These are phyloP conservation scores for Aulostomus chinensis DNA, from an alignment of 2,797 vertebrate species.

Conservation along the genomic window DNA sequence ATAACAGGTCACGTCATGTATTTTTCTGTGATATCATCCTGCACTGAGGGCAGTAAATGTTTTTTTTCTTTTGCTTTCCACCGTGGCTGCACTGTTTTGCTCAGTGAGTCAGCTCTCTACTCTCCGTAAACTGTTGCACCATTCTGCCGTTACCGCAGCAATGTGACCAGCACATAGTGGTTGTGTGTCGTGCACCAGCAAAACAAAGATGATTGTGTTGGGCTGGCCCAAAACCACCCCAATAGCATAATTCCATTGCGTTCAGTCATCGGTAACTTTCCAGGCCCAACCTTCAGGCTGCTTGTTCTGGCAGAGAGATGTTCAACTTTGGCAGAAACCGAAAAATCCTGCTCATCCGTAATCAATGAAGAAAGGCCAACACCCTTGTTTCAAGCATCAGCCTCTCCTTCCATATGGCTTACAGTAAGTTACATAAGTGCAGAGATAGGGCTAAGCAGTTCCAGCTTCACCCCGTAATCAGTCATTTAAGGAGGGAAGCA, in stretches of 20 bases:
- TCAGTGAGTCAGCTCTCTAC: constrained; percentile 32
- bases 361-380: constrained; percentile 47
- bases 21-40: too few relatives aligned
- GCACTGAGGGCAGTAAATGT: constrained; percentile 49
- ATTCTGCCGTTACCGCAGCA: constrained; percentile 20
- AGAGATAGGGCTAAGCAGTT: constrained; percentile 9
- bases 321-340: constrained; percentile 34
- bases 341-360: constrained; percentile 52
- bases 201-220: constrained; percentile 58
- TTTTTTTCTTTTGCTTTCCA: constrained; percentile 46
- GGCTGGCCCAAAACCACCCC: constrained; percentile 43
- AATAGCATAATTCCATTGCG: constrained; percentile 24
- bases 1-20: too few relatives aligned
- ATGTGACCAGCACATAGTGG: constrained; percentile 54
- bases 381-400: constrained; percentile 36
- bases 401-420: constrained; percentile 3
- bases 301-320: constrained; percentile 51
- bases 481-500: constrained; percentile 6
- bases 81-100: constrained; percentile 18
- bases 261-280: constrained; percentile 36
- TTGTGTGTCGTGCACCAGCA: constrained; percentile 46
- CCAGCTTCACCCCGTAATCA: constrained; percentile 19
- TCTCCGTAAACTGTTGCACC: constrained; percentile 45
- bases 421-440: constrained; percentile 19
- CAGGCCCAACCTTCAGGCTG: constrained; percentile 31